Conservation (phyloP, 2,113 vertebrate genomes). For the Macrotis lagotis region DNA sequence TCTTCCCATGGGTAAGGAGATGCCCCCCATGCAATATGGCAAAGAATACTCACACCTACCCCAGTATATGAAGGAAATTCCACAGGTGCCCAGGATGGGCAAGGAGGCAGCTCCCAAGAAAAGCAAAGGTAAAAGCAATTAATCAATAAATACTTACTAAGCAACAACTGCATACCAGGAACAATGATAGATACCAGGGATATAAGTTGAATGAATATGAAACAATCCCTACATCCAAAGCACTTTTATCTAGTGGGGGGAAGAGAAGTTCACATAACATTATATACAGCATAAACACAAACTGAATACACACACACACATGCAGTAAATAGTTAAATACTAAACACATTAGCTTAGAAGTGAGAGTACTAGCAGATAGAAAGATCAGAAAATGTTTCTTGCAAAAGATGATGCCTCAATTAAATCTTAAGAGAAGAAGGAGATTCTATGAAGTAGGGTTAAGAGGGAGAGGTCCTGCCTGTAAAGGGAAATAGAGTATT, state of each 20-base stretch:
- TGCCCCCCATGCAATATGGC: conserved; percentile 91
- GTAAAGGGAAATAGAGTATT: not conserved
- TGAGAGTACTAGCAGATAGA: not conserved
- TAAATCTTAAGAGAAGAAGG: not conserved
- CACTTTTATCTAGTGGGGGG: not conserved
- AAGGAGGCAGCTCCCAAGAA: conserved; percentile 91
- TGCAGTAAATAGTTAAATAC: not conserved
- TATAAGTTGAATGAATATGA: not conserved
- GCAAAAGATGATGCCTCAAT: not conserved
- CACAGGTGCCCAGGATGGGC: conserved; percentile 90
- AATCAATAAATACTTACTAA: not conserved
- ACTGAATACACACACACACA: too few relatives aligned
- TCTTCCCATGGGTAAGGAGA: conserved; percentile 90
- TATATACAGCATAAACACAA: too few relatives aligned
- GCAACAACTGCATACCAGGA: not conserved
- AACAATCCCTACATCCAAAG: not conserved
- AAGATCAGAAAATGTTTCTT: not conserved
- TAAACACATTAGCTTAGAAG: not conserved
- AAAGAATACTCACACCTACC: conserved; percentile 91
- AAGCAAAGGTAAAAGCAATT: conserved; percentile 90
- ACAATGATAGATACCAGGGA: not conserved
- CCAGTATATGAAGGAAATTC: conserved; percentile 94
- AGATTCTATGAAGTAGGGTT: not conserved
- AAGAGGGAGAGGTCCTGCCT: not conserved
- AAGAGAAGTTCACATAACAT: not conserved